Conservation (phyloP, 2,113 vertebrate genomes). For the Xenus cinereus region DNA sequence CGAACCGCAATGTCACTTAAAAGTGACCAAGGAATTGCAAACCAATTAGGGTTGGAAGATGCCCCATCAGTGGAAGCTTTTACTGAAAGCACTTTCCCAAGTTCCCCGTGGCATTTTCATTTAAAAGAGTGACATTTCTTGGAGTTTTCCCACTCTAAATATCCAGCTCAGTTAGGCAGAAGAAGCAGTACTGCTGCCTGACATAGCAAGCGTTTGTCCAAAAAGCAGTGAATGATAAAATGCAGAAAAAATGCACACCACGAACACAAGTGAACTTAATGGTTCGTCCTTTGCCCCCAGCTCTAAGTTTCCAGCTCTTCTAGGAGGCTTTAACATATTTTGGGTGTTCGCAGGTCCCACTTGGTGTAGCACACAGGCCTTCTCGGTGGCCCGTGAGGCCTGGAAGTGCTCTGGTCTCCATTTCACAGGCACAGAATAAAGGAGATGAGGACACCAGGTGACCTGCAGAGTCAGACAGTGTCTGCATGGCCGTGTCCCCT, state of each 20-base stretch:
- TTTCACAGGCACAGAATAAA: not conserved
- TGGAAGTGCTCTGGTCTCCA: not conserved
- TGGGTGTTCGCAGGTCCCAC: not conserved
- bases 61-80: not conserved
- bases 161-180: not conserved
- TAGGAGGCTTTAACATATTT: not conserved
- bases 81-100: not conserved
- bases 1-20: not conserved
- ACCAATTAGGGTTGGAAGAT: not conserved
- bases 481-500: accelerated
- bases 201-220: not conserved
- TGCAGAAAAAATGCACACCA: not conserved
- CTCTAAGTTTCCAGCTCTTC: not conserved
- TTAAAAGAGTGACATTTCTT: not conserved
- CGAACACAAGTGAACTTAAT: not conserved
- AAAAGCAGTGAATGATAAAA: not conserved
- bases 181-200: not conserved
- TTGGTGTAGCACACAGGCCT: accelerated
- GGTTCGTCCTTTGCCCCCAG: not conserved
- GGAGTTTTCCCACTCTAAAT: not conserved
- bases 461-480: not conserved
- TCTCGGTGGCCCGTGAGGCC: not conserved
- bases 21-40: not conserved
- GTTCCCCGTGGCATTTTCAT: not conserved
- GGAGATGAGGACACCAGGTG: not conserved